Evolutionary conservation across 2,113 vertebrate genomes (phyloP).

Genomic region (Lycaon pictus): DNA sequence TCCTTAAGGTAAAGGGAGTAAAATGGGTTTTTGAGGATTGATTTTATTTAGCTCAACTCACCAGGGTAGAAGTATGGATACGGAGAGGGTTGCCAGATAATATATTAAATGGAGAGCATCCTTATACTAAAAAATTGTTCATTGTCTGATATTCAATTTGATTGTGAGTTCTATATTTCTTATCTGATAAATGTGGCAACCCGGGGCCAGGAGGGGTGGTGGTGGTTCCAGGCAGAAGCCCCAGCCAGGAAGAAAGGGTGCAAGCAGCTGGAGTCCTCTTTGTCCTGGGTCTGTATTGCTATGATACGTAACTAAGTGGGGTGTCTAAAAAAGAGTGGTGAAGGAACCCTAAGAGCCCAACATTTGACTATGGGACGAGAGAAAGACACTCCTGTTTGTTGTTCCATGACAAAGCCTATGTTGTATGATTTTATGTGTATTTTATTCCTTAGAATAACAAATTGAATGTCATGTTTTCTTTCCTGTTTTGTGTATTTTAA

Average conservation of each 20-base stretch:
- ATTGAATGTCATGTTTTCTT: slow-evolving; percentile 40
- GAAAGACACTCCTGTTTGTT: neutral
- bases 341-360: neutral
- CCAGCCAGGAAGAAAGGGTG: neutral
- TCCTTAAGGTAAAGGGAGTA: slow-evolving; percentile 50
- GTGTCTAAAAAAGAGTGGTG: slow-evolving; percentile 7
- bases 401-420: neutral
- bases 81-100: slow-evolving; percentile 30
- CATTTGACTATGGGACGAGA: neutral
- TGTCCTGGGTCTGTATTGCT: slow-evolving; percentile 8
- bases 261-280: slow-evolving; percentile 19
- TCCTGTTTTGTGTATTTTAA: slow-evolving; percentile 20
- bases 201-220: too few species aligned
- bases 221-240: slow-evolving; percentile 38
- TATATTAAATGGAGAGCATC: neutral
- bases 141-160: slow-evolving; percentile 24
- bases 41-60: slow-evolving; percentile 57
- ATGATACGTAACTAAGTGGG: neutral
- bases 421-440: slow-evolving; percentile 40
- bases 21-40: slow-evolving; percentile 51
- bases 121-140: neutral
- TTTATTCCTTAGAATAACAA: slow-evolving; percentile 54
- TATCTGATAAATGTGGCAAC: slow-evolving; percentile 57
- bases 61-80: neutral
- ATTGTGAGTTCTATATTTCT: slow-evolving; percentile 18